A percentile compares a stretch with the other conserved stretches of the same genome.
Conservation (phyloP, 1,140 invertebrate genomes). For the Megalonaias nervosa region DNA sequence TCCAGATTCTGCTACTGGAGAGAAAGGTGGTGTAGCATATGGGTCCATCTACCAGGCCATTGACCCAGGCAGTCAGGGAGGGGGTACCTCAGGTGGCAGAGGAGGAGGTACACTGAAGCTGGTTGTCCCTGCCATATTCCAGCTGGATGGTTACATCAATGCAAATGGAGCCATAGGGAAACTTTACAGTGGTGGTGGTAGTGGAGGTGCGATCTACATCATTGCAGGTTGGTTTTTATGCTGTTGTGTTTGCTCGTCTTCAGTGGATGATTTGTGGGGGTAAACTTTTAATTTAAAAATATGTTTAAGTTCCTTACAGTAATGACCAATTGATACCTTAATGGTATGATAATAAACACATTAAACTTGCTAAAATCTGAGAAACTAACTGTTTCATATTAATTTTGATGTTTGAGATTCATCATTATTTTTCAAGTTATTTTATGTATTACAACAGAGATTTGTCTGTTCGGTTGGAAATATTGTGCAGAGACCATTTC, state of each 20-base stretch:
- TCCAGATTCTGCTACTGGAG: constrained; percentile 6
- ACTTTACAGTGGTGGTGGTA: constrained; percentile 46
- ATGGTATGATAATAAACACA: too few relatives aligned
- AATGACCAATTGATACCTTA: too few relatives aligned
- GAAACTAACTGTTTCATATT: too few relatives aligned
- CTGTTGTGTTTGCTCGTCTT: too few relatives aligned
- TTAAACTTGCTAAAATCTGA: too few relatives aligned
- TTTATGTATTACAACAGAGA: too few relatives aligned
- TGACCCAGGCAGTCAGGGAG: constrained; percentile 21
- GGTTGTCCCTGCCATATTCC: constrained; percentile 43
- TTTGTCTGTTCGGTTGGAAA: too few relatives aligned
- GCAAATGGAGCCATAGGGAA: constrained; percentile 42
- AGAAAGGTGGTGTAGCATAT: constrained; percentile 39
- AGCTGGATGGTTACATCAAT: constrained; percentile 46
- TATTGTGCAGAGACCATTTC: too few relatives aligned
- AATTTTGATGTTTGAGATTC: too few relatives aligned
- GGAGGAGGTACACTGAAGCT: constrained; percentile 47
- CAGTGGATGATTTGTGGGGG: neutral
- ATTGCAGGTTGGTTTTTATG: constrained; percentile 38
- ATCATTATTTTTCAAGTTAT: too few relatives aligned
- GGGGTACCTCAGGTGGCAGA: constrained; percentile 34
- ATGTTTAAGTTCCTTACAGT: neutral
- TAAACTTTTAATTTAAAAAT: neutral
- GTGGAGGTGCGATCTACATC: constrained; percentile 50
- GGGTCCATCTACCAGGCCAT: constrained; percentile 46